phyloP scores from a whole-genome alignment of 2,888 invertebrate species.

The Nipponacmea schrenckii region DNA sequence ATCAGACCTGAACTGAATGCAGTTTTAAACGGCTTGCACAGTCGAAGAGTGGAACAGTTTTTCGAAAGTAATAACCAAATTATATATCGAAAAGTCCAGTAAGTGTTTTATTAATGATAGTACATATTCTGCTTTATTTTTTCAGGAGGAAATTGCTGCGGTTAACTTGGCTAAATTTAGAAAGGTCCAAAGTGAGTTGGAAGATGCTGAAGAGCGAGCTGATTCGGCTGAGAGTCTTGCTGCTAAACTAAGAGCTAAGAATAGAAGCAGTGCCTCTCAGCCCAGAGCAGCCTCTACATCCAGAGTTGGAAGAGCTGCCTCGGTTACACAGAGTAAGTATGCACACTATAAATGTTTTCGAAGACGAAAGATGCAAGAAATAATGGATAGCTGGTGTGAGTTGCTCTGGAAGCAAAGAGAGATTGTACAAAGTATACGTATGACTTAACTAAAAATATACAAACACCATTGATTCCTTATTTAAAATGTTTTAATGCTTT shows the following conservation, averaged over 20 bases:
- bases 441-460: no score
- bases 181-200: conserved; percentile 69
- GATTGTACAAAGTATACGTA: no score
- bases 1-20: no score
- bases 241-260: conserved; percentile 66
- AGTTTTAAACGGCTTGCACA: background rate
- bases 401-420: no score
- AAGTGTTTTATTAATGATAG: background rate
- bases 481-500: no score
- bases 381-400: no score
- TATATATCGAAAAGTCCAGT: background rate
- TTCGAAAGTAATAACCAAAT: no score
- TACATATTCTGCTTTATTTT: conserved; percentile 1
- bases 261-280: background rate
- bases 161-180: conserved; percentile 70
- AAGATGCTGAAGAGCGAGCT: conserved; percentile 70
- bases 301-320: background rate
- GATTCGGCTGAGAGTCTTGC: conserved; percentile 69
- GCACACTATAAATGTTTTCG: no score
- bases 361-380: no score
- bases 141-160: conserved; percentile 69
- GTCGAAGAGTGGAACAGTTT: no score
- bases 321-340: no score
- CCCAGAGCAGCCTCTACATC: background rate
- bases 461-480: no score